Evolutionary conservation across 1,140 invertebrate species (phyloP).

Genomic region (Triops longicaudatus): DNA sequence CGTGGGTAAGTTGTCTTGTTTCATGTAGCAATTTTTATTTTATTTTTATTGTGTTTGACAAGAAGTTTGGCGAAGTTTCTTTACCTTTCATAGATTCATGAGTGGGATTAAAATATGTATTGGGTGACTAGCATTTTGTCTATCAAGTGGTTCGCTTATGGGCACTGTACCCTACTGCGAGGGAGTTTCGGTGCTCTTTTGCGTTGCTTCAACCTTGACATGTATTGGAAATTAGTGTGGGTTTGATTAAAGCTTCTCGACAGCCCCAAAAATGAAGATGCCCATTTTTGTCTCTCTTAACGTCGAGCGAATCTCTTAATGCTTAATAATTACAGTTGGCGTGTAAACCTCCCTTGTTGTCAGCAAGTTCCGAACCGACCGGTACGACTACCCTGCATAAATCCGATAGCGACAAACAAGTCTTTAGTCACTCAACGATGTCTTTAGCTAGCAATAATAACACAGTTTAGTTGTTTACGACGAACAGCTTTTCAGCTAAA

Average conservation of each 20-base stretch:
- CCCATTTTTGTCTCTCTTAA: neutral
- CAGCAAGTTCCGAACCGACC: neutral
- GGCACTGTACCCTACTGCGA: too few species aligned
- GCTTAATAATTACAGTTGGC: neutral
- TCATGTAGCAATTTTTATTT: too few species aligned
- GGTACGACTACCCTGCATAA: neutral
- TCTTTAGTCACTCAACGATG: neutral
- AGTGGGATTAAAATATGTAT: too few species aligned
- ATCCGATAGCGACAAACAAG: neutral
- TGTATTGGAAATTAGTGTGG: neutral
- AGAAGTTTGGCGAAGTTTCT: too few species aligned
- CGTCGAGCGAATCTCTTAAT: neutral
- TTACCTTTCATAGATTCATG: too few species aligned
- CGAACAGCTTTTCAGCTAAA: too few species aligned
- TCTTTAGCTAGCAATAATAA: neutral
- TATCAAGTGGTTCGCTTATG: too few species aligned
- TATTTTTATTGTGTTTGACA: too few species aligned
- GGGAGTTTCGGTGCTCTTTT: neutral
- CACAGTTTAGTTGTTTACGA: neutral
- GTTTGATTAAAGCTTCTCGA: neutral
- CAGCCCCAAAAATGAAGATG: neutral
- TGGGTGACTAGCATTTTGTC: too few species aligned
- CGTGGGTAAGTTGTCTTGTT: too few species aligned
- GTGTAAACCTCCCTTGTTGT: neutral
- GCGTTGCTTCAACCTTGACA: neutral